Conservation (phyloP, 2,113 vertebrate species). For the Podarcis muralis region DNA sequence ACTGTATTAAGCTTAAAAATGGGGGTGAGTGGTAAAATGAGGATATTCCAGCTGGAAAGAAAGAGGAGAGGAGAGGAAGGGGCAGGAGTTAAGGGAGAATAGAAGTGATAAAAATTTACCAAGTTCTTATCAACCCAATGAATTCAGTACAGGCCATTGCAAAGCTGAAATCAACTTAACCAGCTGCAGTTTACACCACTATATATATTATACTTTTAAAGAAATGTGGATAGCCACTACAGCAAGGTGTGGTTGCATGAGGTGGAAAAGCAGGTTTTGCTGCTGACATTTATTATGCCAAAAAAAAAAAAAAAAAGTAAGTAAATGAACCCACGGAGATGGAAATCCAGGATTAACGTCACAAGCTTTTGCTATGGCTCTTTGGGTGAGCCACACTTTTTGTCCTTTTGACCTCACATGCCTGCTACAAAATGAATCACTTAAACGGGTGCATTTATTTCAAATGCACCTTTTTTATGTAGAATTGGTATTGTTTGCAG, state of each 20-base stretch:
- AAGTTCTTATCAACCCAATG: not conserved
- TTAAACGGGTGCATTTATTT: not conserved
- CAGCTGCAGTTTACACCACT: not conserved
- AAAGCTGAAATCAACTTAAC: not conserved
- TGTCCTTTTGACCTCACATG: not conserved
- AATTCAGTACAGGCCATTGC: not conserved
- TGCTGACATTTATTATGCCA: not conserved
- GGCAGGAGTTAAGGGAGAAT: not conserved
- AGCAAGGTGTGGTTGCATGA: not conserved
- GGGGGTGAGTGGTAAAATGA: not conserved
- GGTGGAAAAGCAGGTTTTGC: not conserved
- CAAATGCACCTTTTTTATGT: not conserved
- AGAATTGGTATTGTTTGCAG: too few species aligned
- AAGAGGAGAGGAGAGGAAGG: too few species aligned
- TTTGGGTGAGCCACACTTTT: not conserved
- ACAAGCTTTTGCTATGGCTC: not conserved
- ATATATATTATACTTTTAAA: not conserved
- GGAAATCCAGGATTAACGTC: not conserved
- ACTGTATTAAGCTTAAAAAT: not conserved
- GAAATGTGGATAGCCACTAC: too few species aligned
- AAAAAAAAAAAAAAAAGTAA: not conserved
- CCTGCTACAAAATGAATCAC: not conserved
- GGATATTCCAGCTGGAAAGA: not conserved
- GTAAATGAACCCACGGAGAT: not conserved
- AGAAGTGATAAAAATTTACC: not conserved